Evolutionary conservation across 92 coral and sea anemone species (phyloP), one percentile per base, ranked within the genome.

Genomic region (Porites cylindrica): DNA sequence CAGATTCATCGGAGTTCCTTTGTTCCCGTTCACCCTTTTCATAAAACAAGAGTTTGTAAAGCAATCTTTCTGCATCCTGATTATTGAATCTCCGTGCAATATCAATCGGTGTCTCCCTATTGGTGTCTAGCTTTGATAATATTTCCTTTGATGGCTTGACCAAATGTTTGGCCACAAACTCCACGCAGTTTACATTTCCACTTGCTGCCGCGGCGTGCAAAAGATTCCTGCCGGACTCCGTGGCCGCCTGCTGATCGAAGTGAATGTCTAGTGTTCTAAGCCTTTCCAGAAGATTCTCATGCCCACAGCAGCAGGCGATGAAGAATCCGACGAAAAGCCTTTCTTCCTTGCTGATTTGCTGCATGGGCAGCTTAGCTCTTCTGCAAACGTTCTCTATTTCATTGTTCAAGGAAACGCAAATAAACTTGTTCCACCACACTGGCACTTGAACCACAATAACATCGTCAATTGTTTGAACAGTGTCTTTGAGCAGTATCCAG

Each of bases 361-460:
- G 98, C 98, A 95, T 95, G 6, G 96, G 93, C 66, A 95, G 90
- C 79, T 88, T 94, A 77, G 88, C 91, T 60, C 98, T 91, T 26
- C 94, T 91, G 83, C 85, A 88, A 70, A 93, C 91, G 90, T 82
- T 90, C 72, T 95, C 96, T 77, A 88, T 83, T 67, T 95, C 98
- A 85, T 88, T 90, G 52, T 88, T 90, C 68, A 95, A 80, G 62
- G 84, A 90, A 56, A 93, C 93, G 74, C 96, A 93, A 88, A 95
- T 82, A 69, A 90, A 85, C 72, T 91, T 90, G 26, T 82, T 75
- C 98, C 98, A 95, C 96, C 98, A 95, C 43, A 95, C 91, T 1
- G 98, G 98, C 24, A 95, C 98, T 64, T 90, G 84, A 43, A 95
- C 73, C 10, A 75, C 77, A 70, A 91, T 70, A 7, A 85, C 82